phyloP scores from a whole-genome alignment of 2,888 invertebrate genomes.

The Artemia sp. region DNA sequence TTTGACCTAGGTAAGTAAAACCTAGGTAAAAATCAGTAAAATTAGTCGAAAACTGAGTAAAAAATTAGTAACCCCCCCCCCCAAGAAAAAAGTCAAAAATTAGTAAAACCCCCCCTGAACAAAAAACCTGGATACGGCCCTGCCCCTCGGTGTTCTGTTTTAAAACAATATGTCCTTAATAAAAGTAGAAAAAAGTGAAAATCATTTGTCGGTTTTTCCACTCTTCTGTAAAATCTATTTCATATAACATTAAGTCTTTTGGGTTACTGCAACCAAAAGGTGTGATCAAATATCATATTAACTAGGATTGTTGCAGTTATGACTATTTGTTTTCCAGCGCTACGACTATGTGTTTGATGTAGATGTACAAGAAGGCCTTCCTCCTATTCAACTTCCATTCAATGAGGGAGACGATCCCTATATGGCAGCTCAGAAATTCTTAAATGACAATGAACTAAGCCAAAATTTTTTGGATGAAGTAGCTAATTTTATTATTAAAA shows the following conservation, averaged over 20 bases:
- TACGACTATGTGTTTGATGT: conserved; percentile 92
- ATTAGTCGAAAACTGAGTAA: too few relatives aligned
- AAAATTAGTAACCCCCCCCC: too few relatives aligned
- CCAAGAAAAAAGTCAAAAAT: too few relatives aligned
- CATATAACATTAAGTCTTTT: too few relatives aligned
- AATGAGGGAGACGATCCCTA: conserved; percentile 82
- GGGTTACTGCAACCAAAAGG: too few relatives aligned
- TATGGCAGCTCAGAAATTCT: conserved; percentile 73
- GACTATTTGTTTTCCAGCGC: conserved; percentile 36
- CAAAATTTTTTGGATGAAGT: conserved; percentile 72
- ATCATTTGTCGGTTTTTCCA: conserved; percentile 28
- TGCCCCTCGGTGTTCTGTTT: too few relatives aligned
- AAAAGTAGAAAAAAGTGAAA: conserved; percentile 11
- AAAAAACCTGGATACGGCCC: too few relatives aligned
- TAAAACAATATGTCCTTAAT: too few relatives aligned
- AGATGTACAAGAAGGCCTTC: conserved; percentile 78
- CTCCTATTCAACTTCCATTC: conserved; percentile 74
- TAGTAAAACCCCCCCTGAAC: too few relatives aligned
- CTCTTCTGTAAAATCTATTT: neutral
- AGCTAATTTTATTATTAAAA: conserved; percentile 75
- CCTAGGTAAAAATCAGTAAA: too few relatives aligned
- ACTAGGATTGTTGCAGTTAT: neutral
- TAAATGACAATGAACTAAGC: conserved; percentile 63
- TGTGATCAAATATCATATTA: too few relatives aligned
- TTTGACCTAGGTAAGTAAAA: too few relatives aligned